These are phyloP conservation scores for Geococcyx californianus DNA, from an alignment of 2,113 vertebrate species.

Conservation along the genomic window DNA sequence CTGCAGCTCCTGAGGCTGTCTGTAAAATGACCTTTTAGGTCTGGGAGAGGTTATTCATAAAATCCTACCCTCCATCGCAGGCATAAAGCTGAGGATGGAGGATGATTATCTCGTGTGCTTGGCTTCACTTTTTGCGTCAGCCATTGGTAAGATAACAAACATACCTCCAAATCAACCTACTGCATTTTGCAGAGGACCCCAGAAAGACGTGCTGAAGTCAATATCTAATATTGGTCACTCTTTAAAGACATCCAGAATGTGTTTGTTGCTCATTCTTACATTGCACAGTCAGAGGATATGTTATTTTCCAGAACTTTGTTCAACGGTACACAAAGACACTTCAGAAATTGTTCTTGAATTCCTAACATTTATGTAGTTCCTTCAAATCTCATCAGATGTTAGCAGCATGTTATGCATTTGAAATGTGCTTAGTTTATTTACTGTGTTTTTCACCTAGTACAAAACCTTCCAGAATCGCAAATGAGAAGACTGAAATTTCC, in stretches of 20 bases:
- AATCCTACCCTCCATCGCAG: not conserved
- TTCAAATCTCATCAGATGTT: not conserved
- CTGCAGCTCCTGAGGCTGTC: not conserved
- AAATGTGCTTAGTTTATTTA: not conserved
- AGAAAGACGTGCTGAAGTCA: not conserved
- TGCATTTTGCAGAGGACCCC: not conserved
- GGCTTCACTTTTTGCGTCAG: not conserved
- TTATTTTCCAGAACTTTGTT: not conserved
- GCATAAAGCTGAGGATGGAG: not conserved
- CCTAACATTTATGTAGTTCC: not conserved
- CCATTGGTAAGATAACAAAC: not conserved
- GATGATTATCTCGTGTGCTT: not conserved
- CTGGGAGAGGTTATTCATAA: not conserved
- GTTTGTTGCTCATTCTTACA: not conserved
- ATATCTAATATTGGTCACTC: rapidly evolving
- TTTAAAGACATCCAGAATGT: not conserved
- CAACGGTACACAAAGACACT: not conserved
- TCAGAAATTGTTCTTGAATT: not conserved
- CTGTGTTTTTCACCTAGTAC: not conserved
- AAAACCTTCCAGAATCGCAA: not conserved
- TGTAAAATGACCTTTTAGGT: not conserved
- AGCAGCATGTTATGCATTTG: not conserved
- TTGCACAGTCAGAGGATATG: not conserved
- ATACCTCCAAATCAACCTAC: not conserved
- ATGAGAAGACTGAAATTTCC: not conserved